Evolutionary conservation across 35 echinoderm and acorn worm genomes (phyloP).

Genomic region (Holothuria glaberrima): DNA sequence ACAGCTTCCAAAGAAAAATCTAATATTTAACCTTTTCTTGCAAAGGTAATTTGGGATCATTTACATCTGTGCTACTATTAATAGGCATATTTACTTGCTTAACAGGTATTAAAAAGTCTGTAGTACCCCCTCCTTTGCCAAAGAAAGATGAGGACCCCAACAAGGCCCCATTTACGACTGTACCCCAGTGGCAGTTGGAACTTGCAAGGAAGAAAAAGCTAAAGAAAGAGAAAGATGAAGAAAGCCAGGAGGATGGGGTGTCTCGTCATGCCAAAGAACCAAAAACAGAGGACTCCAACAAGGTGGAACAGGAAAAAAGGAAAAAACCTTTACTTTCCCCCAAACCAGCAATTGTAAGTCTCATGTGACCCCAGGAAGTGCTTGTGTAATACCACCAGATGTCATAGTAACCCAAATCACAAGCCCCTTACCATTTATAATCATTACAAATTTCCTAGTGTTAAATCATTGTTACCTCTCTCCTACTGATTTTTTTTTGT

Average conservation of each 20-base stretch:
- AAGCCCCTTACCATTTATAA: too few species aligned
- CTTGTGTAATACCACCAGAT: background rate
- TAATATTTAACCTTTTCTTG: background rate
- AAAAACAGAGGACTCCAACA: conserved; percentile 52
- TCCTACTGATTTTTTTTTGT: too few species aligned
- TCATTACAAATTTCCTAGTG: too few species aligned
- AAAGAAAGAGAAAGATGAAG: conserved; percentile 61
- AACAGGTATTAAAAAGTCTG: conserved; percentile 45
- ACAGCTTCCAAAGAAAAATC: background rate
- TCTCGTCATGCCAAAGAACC: conserved; percentile 19
- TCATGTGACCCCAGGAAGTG: background rate
- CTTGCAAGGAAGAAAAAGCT: conserved; percentile 40
- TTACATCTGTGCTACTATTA: background rate
- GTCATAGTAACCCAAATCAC: too few species aligned
- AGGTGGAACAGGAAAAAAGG: conserved; percentile 10
- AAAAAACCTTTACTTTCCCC: conserved; percentile 41
- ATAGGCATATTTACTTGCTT: background rate
- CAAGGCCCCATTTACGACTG: conserved; percentile 10
- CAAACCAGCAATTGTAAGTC: conserved; percentile 55
- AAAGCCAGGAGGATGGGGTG: background rate
- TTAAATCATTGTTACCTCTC: too few species aligned
- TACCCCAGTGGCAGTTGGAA: conserved; percentile 57
- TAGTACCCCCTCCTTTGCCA: conserved; percentile 37
- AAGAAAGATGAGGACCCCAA: conserved; percentile 30
- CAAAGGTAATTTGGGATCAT: background rate